phyloP scores from a whole-genome alignment of 2,797 vertebrate genomes.

The Heterohyrax brucei region DNA sequence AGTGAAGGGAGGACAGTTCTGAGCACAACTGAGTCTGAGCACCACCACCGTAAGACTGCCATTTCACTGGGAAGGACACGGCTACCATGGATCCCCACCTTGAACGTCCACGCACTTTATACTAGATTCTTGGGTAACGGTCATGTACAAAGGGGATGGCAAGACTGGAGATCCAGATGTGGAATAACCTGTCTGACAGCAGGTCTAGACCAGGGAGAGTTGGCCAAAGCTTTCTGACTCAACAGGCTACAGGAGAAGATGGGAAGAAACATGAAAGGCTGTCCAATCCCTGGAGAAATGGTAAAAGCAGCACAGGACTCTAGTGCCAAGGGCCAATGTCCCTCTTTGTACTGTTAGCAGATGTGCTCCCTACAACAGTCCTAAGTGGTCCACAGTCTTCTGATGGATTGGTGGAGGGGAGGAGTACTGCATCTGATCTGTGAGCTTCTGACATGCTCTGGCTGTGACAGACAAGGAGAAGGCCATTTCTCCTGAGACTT shows the following conservation, averaged over 20 bases:
- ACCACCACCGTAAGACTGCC: not conserved
- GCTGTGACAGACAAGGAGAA: not conserved
- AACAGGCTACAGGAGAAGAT: not conserved
- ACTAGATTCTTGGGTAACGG: not conserved
- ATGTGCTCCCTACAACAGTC: not conserved
- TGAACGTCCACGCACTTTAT: not conserved
- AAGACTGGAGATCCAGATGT: not conserved
- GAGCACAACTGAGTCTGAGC: not conserved
- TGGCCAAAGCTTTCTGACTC: not conserved
- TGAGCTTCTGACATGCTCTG: not conserved
- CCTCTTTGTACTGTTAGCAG: not conserved
- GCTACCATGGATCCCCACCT: not conserved
- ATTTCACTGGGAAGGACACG: not conserved
- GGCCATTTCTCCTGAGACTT: not conserved
- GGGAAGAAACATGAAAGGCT: not conserved
- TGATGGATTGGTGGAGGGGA: too few species aligned
- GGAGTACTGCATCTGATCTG: not conserved
- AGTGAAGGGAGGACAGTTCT: not conserved
- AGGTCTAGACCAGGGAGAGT: not conserved
- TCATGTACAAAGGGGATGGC: not conserved
- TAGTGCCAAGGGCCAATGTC: not conserved
- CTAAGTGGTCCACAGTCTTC: not conserved
- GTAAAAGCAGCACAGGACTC: not conserved
- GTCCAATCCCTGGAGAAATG: not conserved
- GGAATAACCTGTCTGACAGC: not conserved